These are phyloP conservation scores for Taphrorychus bicolor DNA, from an alignment of 2,888 invertebrate genomes.

Conservation along the genomic window DNA sequence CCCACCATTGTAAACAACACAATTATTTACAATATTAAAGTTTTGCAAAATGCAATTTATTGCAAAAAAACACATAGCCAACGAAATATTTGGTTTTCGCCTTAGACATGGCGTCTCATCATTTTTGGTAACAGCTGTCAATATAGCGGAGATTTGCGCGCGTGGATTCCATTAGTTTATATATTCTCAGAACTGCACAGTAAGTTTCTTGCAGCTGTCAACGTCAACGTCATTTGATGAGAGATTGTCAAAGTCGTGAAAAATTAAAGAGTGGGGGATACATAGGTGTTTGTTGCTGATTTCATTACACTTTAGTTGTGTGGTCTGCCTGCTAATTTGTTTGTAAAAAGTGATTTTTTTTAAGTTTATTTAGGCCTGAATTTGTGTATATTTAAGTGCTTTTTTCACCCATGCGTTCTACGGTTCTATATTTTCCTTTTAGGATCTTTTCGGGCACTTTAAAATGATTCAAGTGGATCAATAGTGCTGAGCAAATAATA, in stretches of 20 bases:
- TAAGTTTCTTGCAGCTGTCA: too few species aligned
- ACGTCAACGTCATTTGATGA: too few species aligned
- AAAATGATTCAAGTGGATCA: slow-evolving; percentile 55
- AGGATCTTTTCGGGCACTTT: slow-evolving; percentile 32
- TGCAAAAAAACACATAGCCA: too few species aligned
- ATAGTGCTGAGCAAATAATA: slow-evolving; percentile 56
- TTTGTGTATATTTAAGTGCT: slow-evolving; percentile 40
- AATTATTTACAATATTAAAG: too few species aligned
- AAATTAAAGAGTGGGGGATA: not conserved
- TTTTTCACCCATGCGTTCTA: slow-evolving; percentile 3
- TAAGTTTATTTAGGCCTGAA: slow-evolving; percentile 26
- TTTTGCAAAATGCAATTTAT: too few species aligned
- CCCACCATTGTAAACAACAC: too few species aligned
- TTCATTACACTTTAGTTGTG: slow-evolving; percentile 49
- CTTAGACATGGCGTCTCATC: too few species aligned
- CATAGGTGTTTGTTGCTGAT: slow-evolving; percentile 51
- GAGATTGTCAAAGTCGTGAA: not conserved
- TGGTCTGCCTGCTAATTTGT: slow-evolving; percentile 43
- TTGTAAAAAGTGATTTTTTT: slow-evolving; percentile 42
- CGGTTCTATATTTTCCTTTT: slow-evolving; percentile 17
- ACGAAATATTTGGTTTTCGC: too few species aligned
- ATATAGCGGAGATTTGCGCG: too few species aligned
- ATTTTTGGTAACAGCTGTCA: too few species aligned
- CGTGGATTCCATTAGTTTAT: too few species aligned
- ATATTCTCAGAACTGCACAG: too few species aligned